These are phyloP conservation scores for Procambarus virginalis DNA, from an alignment of 1,140 invertebrate genomes.

Conservation along the genomic window DNA sequence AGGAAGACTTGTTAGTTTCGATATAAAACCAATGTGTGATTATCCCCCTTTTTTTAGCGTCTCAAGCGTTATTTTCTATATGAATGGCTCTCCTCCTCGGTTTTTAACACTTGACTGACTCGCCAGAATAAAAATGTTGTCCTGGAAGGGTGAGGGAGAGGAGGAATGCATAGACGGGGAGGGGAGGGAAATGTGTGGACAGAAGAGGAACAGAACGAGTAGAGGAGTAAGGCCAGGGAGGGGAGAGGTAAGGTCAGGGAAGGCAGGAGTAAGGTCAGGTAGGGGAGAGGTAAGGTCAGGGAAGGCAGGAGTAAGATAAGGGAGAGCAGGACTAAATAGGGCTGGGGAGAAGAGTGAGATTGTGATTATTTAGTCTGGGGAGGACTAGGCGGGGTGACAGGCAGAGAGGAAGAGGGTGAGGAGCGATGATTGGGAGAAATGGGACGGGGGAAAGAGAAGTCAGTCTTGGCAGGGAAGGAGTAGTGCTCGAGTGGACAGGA, in stretches of 20 bases:
- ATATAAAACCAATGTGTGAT: constrained; percentile 31
- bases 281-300: too few relatives aligned
- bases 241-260: too few relatives aligned
- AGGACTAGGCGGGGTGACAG: too few relatives aligned
- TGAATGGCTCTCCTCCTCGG: constrained; percentile 22
- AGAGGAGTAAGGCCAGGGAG: not conserved
- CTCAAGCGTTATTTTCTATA: not conserved
- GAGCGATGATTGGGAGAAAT: too few relatives aligned
- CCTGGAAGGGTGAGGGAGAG: not conserved
- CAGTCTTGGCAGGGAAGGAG: not conserved
- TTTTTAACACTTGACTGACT: constrained; percentile 25
- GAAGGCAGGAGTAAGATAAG: too few relatives aligned
- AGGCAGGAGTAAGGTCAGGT: too few relatives aligned
- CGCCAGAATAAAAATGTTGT: not conserved
- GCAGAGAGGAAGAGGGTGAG: too few relatives aligned
- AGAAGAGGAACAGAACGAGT: not conserved
- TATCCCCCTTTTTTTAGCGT: not conserved
- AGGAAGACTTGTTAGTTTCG: not conserved
- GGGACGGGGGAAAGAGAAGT: too few relatives aligned
- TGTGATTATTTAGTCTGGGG: too few relatives aligned
- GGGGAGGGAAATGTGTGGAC: not conserved
- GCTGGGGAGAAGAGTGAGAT: too few relatives aligned
- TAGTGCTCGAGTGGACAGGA: not conserved
- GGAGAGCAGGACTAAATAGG: too few relatives aligned
- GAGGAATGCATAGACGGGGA: not conserved